These are phyloP conservation scores for Zophobas atratus DNA, from an alignment of 1,140 invertebrate species.

Conservation along the genomic window DNA sequence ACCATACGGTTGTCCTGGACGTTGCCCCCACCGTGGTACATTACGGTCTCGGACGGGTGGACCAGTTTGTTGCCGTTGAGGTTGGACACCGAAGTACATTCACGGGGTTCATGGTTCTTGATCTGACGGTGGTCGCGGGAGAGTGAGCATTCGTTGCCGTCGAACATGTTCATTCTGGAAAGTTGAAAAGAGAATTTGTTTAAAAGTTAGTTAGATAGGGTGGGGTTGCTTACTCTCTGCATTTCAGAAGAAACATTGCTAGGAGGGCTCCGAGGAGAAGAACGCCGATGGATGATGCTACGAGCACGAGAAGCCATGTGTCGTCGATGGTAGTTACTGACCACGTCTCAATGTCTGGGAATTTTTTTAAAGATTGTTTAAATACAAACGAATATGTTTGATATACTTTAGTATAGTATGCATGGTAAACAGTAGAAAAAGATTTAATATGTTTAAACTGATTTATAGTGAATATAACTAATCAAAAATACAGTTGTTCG, in stretches of 20 bases:
- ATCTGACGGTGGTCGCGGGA: conserved; percentile 57
- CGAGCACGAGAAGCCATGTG: conserved; percentile 85
- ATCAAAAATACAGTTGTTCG: too few species aligned
- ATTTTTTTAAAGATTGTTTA: neutral
- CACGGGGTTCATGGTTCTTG: conserved; percentile 61
- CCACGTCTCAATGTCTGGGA: conserved; percentile 64
- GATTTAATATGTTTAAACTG: too few species aligned
- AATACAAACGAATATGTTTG: too few species aligned
- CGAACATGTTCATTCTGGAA: conserved; percentile 65
- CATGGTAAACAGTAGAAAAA: too few species aligned
- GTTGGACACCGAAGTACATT: conserved; percentile 59
- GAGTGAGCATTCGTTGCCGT: conserved; percentile 62
- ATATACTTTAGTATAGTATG: too few species aligned
- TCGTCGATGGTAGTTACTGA: conserved; percentile 75
- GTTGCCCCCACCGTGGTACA: conserved; percentile 61
- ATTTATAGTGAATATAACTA: too few species aligned
- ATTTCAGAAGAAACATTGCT: conserved; percentile 83
- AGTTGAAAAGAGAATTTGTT: neutral
- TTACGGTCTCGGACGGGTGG: conserved; percentile 61
- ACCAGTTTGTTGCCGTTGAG: conserved; percentile 60
- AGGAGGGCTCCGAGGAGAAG: conserved; percentile 83
- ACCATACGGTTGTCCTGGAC: conserved; percentile 77
- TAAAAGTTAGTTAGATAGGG: conserved; percentile 20
- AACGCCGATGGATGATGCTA: conserved; percentile 84
- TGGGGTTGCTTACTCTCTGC: conserved; percentile 81